Conservation (phyloP, 2,888 invertebrate genomes). For the Drosophila dives region DNA sequence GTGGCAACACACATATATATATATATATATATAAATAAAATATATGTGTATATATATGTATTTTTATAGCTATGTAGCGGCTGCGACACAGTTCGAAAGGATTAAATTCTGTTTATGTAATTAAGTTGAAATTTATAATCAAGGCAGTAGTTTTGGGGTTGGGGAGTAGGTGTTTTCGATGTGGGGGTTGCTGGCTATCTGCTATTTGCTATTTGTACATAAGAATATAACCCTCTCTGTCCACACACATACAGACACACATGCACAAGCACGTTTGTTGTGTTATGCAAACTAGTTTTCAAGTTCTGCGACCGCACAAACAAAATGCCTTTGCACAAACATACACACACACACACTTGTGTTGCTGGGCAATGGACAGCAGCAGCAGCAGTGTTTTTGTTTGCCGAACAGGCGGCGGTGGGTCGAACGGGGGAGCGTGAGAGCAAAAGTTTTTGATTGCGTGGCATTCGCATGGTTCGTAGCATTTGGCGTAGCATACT, state of each 20-base stretch:
- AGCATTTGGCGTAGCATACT: slow-evolving; percentile 67
- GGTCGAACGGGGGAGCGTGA: slow-evolving; percentile 9
- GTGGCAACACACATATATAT: slow-evolving; percentile 35
- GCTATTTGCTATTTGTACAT: slow-evolving; percentile 40
- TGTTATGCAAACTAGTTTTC: slow-evolving; percentile 76
- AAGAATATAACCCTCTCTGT: slow-evolving; percentile 17
- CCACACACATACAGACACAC: slow-evolving; percentile 1
- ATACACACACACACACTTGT: slow-evolving; percentile 13
- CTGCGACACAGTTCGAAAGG: slow-evolving; percentile 76
- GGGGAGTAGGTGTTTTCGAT: slow-evolving; percentile 13
- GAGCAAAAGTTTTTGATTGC: slow-evolving; percentile 59
- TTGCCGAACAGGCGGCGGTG: not conserved
- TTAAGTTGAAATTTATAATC: slow-evolving; percentile 82
- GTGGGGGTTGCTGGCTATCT: slow-evolving; percentile 32
- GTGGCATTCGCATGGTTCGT: slow-evolving; percentile 74
- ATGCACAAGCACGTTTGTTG: slow-evolving; percentile 40
- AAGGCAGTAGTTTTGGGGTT: slow-evolving; percentile 55
- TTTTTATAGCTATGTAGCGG: slow-evolving; percentile 17
- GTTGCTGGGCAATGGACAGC: slow-evolving; percentile 48
- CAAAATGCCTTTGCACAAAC: slow-evolving; percentile 46
- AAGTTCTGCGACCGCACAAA: slow-evolving; percentile 76
- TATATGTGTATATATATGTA: slow-evolving; percentile 2
- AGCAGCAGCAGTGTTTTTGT: not conserved
- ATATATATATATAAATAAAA: slow-evolving; percentile 6
- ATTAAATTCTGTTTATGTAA: slow-evolving; percentile 81